These are phyloP conservation scores for Myopa testacea DNA, from an alignment of 2,888 invertebrate genomes.

Conservation along the genomic window DNA sequence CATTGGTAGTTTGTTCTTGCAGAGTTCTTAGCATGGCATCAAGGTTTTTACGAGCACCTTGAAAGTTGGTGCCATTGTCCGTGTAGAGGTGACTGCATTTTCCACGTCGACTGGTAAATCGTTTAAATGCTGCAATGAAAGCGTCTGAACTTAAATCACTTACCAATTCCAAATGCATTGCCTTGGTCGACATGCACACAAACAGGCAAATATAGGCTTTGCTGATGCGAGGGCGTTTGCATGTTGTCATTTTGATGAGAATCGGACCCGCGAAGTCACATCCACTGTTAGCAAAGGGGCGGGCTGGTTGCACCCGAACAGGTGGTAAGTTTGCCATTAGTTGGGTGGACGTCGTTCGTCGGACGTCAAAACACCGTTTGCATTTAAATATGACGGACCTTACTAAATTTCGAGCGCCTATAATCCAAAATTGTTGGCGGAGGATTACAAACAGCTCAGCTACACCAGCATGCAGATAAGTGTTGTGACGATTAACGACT, in stretches of 20 bases:
- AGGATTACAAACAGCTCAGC: conserved; percentile 44
- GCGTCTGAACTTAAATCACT: conserved; percentile 44
- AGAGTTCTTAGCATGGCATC: conserved; percentile 38
- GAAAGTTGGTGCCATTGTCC: conserved; percentile 45
- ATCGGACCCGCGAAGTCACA: conserved; percentile 25
- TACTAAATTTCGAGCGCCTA: conserved; percentile 42
- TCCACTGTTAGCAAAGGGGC: conserved; percentile 35
- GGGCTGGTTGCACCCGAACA: conserved; percentile 31
- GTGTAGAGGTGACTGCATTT: conserved; percentile 39
- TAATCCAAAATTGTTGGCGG: conserved; percentile 44
- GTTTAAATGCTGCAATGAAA: conserved; percentile 45
- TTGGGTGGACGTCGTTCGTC: conserved; percentile 26
- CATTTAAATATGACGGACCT: conserved; percentile 25
- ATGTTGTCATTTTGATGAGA: conserved; percentile 8
- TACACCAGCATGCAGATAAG: conserved; percentile 37
- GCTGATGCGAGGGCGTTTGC: neutral
- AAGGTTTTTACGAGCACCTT: conserved; percentile 33
- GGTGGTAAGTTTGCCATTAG: conserved; percentile 39
- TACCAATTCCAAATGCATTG: conserved; percentile 46
- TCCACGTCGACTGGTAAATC: conserved; percentile 43
- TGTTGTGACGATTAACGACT: conserved; percentile 22
- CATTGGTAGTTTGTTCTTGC: conserved; percentile 24
- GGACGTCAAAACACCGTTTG: conserved; percentile 29
- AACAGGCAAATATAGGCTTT: conserved; percentile 47
- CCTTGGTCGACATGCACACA: conserved; percentile 45